Evolutionary conservation across 2,113 vertebrate genomes (phyloP).

Genomic region (Prionailurus viverrinus): DNA sequence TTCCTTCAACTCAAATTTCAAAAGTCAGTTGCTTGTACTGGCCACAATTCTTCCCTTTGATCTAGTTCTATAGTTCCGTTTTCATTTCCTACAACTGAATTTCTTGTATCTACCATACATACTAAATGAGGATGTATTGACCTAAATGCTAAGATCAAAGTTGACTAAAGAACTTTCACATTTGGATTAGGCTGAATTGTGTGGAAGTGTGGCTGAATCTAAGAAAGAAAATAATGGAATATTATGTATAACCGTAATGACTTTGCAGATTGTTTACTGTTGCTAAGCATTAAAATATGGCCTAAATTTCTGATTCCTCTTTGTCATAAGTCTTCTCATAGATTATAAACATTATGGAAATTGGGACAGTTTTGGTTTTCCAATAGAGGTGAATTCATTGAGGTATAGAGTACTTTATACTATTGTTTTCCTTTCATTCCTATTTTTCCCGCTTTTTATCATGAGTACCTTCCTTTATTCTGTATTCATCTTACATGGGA

Average conservation of each 20-base stretch:
- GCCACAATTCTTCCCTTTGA: slow-evolving; percentile 3
- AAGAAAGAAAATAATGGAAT: slow-evolving; percentile 13
- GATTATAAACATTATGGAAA: not conserved
- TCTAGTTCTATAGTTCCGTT: slow-evolving; percentile 35
- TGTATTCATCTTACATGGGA: not conserved
- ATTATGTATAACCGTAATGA: not conserved
- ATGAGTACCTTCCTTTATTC: not conserved
- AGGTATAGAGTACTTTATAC: not conserved
- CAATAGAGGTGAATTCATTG: not conserved
- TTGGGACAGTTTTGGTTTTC: not conserved
- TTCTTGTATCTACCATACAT: not conserved
- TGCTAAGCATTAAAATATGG: not conserved
- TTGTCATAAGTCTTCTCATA: not conserved
- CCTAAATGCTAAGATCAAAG: slow-evolving; percentile 9
- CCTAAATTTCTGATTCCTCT: not conserved
- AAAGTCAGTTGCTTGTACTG: slow-evolving; percentile 38
- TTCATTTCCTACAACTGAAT: slow-evolving; percentile 26
- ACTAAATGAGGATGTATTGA: not conserved
- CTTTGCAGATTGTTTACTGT: not conserved
- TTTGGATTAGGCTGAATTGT: not conserved
- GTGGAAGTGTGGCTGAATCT: not conserved
- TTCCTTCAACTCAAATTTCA: slow-evolving; percentile 51
- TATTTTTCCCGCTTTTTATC: not conserved
- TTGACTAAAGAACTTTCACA: not conserved
- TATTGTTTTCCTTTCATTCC: not conserved